Percentiles rank a stretch among this genome's conserved stretches.
Evolutionary conservation across 2,113 vertebrate species (phyloP).

Genomic region (Clinocottus analis): DNA sequence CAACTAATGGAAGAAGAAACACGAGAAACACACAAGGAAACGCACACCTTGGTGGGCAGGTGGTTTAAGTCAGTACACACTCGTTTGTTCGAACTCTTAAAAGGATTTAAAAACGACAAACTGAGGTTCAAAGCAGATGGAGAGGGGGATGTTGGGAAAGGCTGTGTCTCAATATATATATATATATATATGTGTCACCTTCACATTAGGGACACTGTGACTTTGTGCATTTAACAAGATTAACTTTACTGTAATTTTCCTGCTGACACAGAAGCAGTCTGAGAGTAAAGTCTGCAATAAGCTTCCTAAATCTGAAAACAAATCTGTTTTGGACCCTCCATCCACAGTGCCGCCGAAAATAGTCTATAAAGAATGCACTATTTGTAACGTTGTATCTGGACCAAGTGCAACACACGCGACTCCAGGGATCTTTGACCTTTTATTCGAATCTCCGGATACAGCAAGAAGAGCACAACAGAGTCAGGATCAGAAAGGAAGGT

Average conservation of each 20-base stretch:
- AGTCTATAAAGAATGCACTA: background rate
- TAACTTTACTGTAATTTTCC: constrained; percentile 27
- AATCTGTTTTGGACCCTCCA: background rate
- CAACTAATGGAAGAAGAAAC: constrained; percentile 75
- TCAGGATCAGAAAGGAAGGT: too few species aligned
- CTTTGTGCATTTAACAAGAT: constrained; percentile 36
- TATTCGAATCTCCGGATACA: too few species aligned
- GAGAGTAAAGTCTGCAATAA: constrained; percentile 18
- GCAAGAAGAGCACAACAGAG: too few species aligned
- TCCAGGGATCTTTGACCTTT: too few species aligned
- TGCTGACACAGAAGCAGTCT: constrained; percentile 6
- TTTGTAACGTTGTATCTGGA: too few species aligned
- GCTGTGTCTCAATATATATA: constrained; percentile 13
- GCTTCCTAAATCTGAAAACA: background rate
- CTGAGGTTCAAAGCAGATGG: constrained; percentile 1
- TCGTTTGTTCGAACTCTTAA: constrained; percentile 16
- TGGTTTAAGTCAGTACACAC: constrained; percentile 13
- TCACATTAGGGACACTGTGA: constrained; percentile 27
- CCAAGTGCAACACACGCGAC: too few species aligned
- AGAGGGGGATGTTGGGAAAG: background rate
- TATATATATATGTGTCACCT: background rate
- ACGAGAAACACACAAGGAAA: constrained; percentile 58
- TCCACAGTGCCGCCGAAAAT: background rate
- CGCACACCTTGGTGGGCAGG: constrained; percentile 44
- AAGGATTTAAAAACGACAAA: background rate